Base-by-base conservation (phyloP, 1,140 invertebrate species). In the Euwallacea similis region DNA sequence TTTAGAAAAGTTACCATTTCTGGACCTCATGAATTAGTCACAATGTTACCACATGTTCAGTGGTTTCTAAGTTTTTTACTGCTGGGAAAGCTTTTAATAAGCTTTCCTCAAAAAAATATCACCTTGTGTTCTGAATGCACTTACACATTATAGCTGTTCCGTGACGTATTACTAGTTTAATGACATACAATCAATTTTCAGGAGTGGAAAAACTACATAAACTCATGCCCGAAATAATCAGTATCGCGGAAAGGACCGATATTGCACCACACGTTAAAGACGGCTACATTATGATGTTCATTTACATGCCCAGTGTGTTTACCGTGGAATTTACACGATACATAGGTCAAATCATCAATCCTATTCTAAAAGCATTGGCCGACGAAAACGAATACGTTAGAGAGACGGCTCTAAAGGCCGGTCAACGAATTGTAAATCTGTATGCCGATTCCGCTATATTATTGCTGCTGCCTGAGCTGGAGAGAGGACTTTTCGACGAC, bases 251-350 rank as follows among this genome's bases (percentile, higher is more conserved):
- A 83, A 85, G 94, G 69, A 90, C 90, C 0, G 97, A 99, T 82
- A 96, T 99, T 75, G 94, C 96, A 10, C 94, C 98, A 1, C 95
- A 98, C 82, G 97, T 99, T 0, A 95, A 98, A 77, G 98, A 99
- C 85, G 98, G 98, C 41, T 99, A 99, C 83, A 98, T 99, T 58
- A 98, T 99, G 95, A 96, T 99, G 93, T 99, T 98, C 82, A 99
- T 99, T 80, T 99, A 99, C 82, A 93, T 99, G 90, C 98, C 98
- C 0, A 91, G 92, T 71, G 96, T 97, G 0, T 99, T 99, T 83
- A 95, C 93, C 2, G 89, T 91, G 59, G 94, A 97, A 78, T 99
- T 99, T 81, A 93, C 93, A 7, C 92, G 93, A 0, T 99, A 98
- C 81, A 97, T 99, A 77, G 95, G 96, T 0, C 93, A 96, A 80